A percentile compares a stretch with the other conserved stretches of the same genome.
Conservation (phyloP, 2,797 vertebrate genomes). For the Darevskia mixta region DNA sequence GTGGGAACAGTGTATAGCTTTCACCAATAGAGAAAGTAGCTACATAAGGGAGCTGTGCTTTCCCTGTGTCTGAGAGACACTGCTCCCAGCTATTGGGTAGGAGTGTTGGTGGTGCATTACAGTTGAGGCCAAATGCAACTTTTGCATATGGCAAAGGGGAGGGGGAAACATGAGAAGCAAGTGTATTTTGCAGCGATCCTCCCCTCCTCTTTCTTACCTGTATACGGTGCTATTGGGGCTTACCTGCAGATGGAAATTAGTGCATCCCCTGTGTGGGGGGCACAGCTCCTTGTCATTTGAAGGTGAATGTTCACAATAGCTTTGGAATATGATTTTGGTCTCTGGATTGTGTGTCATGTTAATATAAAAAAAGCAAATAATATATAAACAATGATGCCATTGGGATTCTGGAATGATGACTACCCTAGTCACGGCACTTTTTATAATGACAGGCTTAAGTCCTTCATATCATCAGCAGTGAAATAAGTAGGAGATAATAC, state of each 20-base stretch:
- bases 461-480: neutral
- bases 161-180: neutral
- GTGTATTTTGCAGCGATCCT: too few relatives aligned
- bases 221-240: too few relatives aligned
- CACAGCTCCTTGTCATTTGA: neutral
- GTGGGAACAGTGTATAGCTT: too few relatives aligned
- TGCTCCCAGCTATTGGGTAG: neutral
- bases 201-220: too few relatives aligned
- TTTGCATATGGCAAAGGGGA: neutral
- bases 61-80: neutral
- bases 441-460: conserved; percentile 25
- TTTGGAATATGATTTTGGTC: neutral
- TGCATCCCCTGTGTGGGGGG: too few relatives aligned
- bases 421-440: neutral
- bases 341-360: neutral
- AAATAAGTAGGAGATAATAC: conserved; percentile 22
- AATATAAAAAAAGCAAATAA: neutral
- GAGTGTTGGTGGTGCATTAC: neutral
- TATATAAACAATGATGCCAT: neutral
- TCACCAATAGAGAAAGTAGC: neutral
- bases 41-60: neutral
- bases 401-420: neutral
- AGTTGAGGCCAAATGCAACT: neutral
- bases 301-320: neutral
- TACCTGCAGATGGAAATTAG: too few relatives aligned